Conservation (phyloP, 2,113 vertebrate genomes). For the Danionella cerebrum region DNA sequence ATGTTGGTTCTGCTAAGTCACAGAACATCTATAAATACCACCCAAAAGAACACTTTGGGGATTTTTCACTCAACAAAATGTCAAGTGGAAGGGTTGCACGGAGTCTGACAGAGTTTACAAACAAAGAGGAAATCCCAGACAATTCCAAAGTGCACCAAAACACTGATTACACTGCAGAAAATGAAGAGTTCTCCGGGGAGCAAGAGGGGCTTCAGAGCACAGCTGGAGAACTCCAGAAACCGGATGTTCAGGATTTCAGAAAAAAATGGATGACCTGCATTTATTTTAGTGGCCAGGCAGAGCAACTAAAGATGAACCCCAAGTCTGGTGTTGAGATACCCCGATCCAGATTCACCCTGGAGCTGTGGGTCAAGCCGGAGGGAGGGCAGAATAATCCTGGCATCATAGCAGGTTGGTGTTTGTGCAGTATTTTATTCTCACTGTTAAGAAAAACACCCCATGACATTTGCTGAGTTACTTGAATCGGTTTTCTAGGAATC, state of each 20-base stretch:
- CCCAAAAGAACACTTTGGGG: not conserved
- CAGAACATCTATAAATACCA: not conserved
- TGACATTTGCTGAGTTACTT: too few relatives aligned
- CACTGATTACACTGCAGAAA: not conserved
- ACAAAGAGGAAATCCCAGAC: conserved; percentile 21
- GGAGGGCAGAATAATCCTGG: conserved; percentile 88
- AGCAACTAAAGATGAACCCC: conserved; percentile 72
- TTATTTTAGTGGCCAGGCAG: conserved; percentile 76
- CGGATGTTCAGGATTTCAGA: conserved; percentile 39
- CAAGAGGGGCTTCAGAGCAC: conserved; percentile 37
- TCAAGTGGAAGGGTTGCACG: conserved; percentile 44
- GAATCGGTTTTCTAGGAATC: not conserved
- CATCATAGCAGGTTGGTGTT: conserved; percentile 81
- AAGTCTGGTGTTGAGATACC: conserved; percentile 66
- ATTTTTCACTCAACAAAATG: not conserved
- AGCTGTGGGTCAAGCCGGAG: conserved; percentile 86
- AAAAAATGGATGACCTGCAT: conserved; percentile 65
- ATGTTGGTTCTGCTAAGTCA: not conserved
- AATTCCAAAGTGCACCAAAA: not conserved
- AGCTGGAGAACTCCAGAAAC: conserved; percentile 40
- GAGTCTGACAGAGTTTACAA: conserved; percentile 25
- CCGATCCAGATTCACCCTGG: conserved; percentile 75
- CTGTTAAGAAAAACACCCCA: not conserved
- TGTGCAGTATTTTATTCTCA: not conserved
- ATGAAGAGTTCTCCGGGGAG: conserved; percentile 51